A percentile compares a stretch with the other conserved stretches of the same genome.
Evolutionary conservation across 1,140 invertebrate genomes (phyloP).

Genomic region (Caenorhabditis brenneri): DNA sequence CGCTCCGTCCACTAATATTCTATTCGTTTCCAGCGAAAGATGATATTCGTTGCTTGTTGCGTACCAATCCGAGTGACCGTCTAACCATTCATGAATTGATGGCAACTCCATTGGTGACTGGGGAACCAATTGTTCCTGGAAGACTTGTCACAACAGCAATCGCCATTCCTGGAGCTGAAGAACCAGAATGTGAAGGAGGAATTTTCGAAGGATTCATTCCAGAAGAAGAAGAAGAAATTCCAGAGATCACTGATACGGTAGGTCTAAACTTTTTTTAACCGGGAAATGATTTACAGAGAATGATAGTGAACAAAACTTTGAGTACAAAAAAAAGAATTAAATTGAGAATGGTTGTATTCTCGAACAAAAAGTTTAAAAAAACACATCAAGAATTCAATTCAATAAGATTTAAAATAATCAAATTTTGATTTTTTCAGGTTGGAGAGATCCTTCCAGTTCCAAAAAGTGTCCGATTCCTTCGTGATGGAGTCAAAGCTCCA

Average conservation of each 20-base stretch:
- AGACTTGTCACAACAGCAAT: slow-evolving; percentile 27
- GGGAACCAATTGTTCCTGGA: slow-evolving; percentile 71
- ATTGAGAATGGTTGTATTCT: too few species aligned
- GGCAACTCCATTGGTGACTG: slow-evolving; percentile 84
- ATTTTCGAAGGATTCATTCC: slow-evolving; percentile 32
- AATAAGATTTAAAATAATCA: too few species aligned
- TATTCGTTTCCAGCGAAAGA: slow-evolving; percentile 79
- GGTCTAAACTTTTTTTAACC: slow-evolving; percentile 77
- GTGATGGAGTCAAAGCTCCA: slow-evolving; percentile 59
- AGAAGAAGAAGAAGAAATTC: slow-evolving; percentile 42
- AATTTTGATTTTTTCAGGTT: slow-evolving; percentile 84
- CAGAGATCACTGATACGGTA: slow-evolving; percentile 76
- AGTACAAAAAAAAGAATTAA: too few species aligned
- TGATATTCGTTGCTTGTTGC: slow-evolving; percentile 87
- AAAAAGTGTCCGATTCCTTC: slow-evolving; percentile 50
- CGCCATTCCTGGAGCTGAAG: slow-evolving; percentile 33
- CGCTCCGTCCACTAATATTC: background rate
- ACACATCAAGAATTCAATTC: too few species aligned
- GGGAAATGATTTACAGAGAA: too few species aligned
- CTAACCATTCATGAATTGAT: slow-evolving; percentile 88
- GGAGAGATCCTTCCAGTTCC: slow-evolving; percentile 28
- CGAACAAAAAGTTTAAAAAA: too few species aligned
- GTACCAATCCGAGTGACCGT: slow-evolving; percentile 85
- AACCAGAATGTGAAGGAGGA: slow-evolving; percentile 28
- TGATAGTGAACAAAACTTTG: too few species aligned